phyloP scores from a whole-genome alignment of 1,140 invertebrate species.

The Cydia strobilella region DNA sequence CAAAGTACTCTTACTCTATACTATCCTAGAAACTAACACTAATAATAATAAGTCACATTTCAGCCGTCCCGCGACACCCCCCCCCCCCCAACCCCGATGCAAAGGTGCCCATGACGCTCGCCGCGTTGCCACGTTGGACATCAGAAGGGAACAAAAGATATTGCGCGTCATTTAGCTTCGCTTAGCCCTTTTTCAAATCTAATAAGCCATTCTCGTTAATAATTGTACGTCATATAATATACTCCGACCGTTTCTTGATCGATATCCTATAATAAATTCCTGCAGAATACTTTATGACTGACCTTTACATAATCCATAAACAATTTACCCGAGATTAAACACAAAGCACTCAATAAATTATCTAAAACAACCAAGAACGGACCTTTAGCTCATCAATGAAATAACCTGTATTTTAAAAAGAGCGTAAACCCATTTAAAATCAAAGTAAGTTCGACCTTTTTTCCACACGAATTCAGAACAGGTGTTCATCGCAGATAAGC shows the following conservation, averaged over 20 bases:
- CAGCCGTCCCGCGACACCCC: too few relatives aligned
- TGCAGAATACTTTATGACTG: not conserved
- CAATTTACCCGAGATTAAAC: not conserved
- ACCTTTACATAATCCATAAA: constrained; percentile 2
- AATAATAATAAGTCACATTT: too few relatives aligned
- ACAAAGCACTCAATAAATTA: not conserved
- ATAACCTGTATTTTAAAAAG: not conserved
- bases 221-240: too few relatives aligned
- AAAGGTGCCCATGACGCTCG: too few relatives aligned
- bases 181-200: too few relatives aligned
- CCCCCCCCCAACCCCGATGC: too few relatives aligned
- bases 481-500: not conserved
- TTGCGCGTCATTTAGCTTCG: too few relatives aligned
- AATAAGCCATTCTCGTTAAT: too few relatives aligned
- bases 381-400: constrained; percentile 12
- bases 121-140: too few relatives aligned
- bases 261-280: not conserved
- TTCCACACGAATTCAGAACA: not conserved
- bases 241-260: not conserved
- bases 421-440: not conserved
- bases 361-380: not conserved
- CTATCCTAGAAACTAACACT: too few relatives aligned
- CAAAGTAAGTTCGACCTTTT: not conserved
- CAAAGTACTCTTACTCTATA: too few relatives aligned
- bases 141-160: too few relatives aligned